A percentile compares a stretch with the other conserved stretches of the same genome.
phyloP scores from a whole-genome alignment of 2,888 invertebrate genomes.

The Pediacus dermestoides region DNA sequence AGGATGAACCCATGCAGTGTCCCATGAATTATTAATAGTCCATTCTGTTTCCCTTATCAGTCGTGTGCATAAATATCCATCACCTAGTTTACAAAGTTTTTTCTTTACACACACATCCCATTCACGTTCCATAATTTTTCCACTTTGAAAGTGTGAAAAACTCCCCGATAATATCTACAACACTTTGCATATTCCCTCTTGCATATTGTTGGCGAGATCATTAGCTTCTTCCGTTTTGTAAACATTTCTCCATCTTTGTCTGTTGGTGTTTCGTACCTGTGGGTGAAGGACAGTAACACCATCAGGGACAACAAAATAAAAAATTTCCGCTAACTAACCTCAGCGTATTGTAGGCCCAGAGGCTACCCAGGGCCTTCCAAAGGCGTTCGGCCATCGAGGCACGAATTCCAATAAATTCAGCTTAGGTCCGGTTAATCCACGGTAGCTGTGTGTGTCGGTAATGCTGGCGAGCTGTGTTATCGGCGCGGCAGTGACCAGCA shows the following conservation, averaged over 20 bases:
- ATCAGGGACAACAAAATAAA: slow-evolving; percentile 1
- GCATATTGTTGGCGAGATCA: slow-evolving; percentile 2
- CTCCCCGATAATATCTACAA: background rate
- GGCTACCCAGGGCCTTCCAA: background rate
- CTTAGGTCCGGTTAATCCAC: slow-evolving; percentile 48
- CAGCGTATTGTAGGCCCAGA: background rate
- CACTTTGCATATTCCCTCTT: background rate
- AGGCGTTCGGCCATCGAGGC: slow-evolving; percentile 2
- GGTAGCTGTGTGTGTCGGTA: slow-evolving; percentile 36
- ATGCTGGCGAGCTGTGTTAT: slow-evolving; percentile 28
- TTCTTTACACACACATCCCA: too few relatives aligned
- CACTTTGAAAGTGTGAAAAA: slow-evolving; percentile 1
- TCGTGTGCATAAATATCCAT: too few relatives aligned
- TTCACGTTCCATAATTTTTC: too few relatives aligned
- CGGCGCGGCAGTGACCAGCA: slow-evolving; percentile 25
- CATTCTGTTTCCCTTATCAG: too few relatives aligned
- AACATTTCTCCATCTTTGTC: slow-evolving; percentile 1
- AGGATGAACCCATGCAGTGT: too few relatives aligned
- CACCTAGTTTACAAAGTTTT: too few relatives aligned
- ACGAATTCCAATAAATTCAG: slow-evolving; percentile 47
- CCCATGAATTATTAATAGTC: too few relatives aligned
- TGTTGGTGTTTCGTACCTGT: too few relatives aligned
- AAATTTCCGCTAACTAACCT: too few relatives aligned
- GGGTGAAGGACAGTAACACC: slow-evolving; percentile 2
- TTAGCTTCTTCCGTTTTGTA: slow-evolving; percentile 2